A percentile compares a stretch with the other conserved stretches of the same genome.
Evolutionary conservation across 2,888 invertebrate species (phyloP).

Genomic region (Polydrusus cervinus): DNA sequence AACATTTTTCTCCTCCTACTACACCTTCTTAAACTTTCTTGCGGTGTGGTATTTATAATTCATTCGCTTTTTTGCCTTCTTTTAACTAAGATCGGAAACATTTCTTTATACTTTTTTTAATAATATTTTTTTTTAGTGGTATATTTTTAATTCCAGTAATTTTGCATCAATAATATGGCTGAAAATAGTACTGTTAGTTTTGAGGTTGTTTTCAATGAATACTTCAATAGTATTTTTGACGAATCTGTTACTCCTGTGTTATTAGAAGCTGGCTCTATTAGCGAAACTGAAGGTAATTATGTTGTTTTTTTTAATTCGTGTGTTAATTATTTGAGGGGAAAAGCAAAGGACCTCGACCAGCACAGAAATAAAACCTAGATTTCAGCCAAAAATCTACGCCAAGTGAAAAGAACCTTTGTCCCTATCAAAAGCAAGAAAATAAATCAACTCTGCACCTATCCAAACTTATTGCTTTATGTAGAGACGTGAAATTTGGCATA

Average conservation of each 20-base stretch:
- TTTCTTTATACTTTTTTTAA: not conserved
- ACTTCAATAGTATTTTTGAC: constrained; percentile 62
- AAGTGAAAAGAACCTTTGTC: too few relatives aligned
- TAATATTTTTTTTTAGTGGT: constrained; percentile 26
- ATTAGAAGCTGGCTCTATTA: constrained; percentile 57
- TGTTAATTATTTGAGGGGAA: too few relatives aligned
- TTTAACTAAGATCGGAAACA: not conserved
- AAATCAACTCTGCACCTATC: too few relatives aligned
- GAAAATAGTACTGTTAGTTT: constrained; percentile 58
- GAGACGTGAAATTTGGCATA: too few relatives aligned
- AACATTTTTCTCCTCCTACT: constrained; percentile 9
- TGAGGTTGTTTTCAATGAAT: constrained; percentile 64
- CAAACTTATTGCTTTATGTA: too few relatives aligned
- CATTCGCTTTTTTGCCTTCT: not conserved
- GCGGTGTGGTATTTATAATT: not conserved
- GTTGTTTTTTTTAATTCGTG: not conserved
- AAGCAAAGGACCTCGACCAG: too few relatives aligned
- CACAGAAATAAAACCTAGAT: too few relatives aligned
- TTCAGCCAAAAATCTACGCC: too few relatives aligned
- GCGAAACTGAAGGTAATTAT: constrained; percentile 47
- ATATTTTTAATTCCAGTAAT: not conserved
- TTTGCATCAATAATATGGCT: constrained; percentile 32
- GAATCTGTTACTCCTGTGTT: constrained; percentile 60
- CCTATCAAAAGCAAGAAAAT: too few relatives aligned
- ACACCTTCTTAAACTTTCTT: not conserved